A percentile compares a stretch with the other conserved stretches of the same genome.
phyloP scores from a whole-genome alignment of 2,113 vertebrate genomes.

The Callospermophilus lateralis region DNA sequence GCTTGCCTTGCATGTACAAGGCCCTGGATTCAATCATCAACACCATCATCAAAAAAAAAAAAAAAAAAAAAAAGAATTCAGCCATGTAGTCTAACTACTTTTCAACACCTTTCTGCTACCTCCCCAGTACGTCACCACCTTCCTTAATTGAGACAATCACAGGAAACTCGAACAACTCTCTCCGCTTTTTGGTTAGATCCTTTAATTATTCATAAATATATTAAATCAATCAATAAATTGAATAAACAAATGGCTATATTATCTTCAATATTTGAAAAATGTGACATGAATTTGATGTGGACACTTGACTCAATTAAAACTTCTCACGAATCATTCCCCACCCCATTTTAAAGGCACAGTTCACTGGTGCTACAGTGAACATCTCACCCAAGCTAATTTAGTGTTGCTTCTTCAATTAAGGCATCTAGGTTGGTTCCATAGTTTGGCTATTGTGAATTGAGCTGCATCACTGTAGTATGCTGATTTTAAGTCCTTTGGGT shows the following conservation, averaged over 20 bases:
- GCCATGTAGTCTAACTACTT: neutral
- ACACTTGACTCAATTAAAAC: neutral
- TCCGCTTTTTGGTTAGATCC: neutral
- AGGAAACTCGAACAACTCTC: neutral
- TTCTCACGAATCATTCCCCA: neutral
- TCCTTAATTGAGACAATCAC: neutral
- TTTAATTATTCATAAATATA: neutral
- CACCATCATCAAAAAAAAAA: too few relatives aligned
- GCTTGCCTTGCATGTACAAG: too few relatives aligned
- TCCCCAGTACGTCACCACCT: neutral
- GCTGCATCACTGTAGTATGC: too few relatives aligned
- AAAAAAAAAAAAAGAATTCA: too few relatives aligned
- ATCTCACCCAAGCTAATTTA: neutral
- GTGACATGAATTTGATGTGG: neutral
- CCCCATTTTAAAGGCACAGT: neutral
- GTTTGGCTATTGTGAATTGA: too few relatives aligned
- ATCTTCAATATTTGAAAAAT: neutral
- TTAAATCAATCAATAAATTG: neutral
- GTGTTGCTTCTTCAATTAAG: neutral
- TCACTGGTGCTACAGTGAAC: neutral
- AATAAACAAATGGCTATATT: neutral
- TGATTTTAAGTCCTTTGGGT: too few relatives aligned
- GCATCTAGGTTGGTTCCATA: too few relatives aligned
- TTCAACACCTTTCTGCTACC: neutral
- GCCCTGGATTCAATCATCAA: too few relatives aligned